phyloP scores from a whole-genome alignment of 1,140 invertebrate genomes.

The Atta texana region DNA sequence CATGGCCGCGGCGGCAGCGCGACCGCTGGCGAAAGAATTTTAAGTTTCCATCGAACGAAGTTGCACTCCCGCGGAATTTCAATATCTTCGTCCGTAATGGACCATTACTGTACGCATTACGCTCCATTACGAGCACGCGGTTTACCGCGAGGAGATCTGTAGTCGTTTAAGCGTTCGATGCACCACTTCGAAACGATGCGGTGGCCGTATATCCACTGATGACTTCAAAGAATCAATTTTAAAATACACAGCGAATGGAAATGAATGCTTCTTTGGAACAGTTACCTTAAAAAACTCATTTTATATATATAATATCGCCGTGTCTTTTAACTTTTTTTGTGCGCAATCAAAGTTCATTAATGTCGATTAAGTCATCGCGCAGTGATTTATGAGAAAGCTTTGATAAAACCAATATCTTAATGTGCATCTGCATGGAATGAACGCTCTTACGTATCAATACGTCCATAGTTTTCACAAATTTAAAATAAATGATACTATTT shows the following conservation, averaged over 20 bases:
- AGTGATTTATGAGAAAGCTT: constrained; percentile 38
- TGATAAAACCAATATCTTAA: background rate
- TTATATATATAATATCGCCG: background rate
- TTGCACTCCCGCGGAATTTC: constrained; percentile 58
- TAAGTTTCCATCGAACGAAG: constrained; percentile 58
- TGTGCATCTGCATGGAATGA: background rate
- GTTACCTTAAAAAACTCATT: background rate
- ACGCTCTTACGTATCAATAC: background rate
- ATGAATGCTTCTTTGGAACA: background rate
- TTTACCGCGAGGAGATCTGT: constrained; percentile 23
- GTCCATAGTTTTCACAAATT: constrained; percentile 1
- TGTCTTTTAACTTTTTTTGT: background rate
- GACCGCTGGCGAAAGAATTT: constrained; percentile 50
- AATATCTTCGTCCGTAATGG: constrained; percentile 60
- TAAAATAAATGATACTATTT: background rate
- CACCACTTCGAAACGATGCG: background rate
- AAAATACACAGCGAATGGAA: background rate
- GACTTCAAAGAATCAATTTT: background rate
- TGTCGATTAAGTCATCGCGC: constrained; percentile 33
- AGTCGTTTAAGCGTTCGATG: background rate
- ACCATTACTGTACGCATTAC: constrained; percentile 58
- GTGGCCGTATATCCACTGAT: background rate
- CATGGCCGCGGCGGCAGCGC: background rate
- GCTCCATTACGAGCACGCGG: constrained; percentile 48
- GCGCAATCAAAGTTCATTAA: constrained; percentile 50